Evolutionary conservation across 37 sponge, comb jelly and placozoan genomes (phyloP).

Genomic region (Eunapius fragilis): DNA sequence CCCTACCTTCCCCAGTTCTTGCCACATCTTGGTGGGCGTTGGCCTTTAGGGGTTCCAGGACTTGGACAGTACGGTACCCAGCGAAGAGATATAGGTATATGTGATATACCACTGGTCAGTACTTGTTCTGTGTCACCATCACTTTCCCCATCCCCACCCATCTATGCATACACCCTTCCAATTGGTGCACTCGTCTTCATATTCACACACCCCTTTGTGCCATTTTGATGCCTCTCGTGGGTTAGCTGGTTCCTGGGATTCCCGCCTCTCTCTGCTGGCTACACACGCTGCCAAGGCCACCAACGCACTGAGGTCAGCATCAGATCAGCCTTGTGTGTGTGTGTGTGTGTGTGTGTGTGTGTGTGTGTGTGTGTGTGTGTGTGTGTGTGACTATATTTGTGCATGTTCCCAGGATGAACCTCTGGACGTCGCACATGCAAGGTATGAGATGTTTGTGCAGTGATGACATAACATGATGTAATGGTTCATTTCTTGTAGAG

Average conservation of each 20-base stretch:
- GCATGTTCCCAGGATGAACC: background rate
- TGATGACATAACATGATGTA: background rate
- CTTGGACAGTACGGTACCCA: background rate
- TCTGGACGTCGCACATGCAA: background rate
- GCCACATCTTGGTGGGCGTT: background rate
- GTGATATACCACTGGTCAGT: too few species aligned
- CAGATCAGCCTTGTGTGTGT: background rate
- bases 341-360: background rate
- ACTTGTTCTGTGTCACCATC: too few species aligned
- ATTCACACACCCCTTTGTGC: too few species aligned
- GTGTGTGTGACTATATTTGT: background rate
- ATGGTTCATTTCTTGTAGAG: background rate
- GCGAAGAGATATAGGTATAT: background rate
- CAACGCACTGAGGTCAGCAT: background rate
- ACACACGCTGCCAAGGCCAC: background rate
- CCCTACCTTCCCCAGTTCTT: background rate
- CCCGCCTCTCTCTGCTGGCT: background rate
- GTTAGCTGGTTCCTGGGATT: background rate
- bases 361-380: background rate
- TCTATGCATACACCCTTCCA: too few species aligned
- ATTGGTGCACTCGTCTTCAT: background rate
- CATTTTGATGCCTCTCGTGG: too few species aligned
- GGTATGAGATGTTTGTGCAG: background rate
- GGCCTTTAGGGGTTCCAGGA: background rate
- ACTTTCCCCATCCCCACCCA: too few species aligned